Evolutionary conservation across 2,888 invertebrate genomes (phyloP).

Genomic region (Lithodes maja): DNA sequence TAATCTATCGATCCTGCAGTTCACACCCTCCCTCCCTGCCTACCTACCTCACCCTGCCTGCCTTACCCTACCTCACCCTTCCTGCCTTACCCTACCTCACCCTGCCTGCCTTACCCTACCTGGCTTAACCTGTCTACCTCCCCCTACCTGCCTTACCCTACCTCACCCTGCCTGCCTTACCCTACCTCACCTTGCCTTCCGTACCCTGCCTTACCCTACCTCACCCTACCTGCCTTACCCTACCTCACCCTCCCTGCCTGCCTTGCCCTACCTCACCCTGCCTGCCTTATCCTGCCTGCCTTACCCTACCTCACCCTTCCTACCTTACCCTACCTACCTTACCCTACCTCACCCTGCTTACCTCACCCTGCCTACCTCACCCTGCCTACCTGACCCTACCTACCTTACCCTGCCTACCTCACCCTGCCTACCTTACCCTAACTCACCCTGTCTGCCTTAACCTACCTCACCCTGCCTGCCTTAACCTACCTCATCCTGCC

Average conservation of each 20-base stretch:
- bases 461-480: neutral
- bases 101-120: neutral
- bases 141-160: neutral
- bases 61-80: neutral
- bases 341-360: neutral
- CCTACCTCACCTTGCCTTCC: neutral
- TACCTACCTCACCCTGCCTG: neutral
- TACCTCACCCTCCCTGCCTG: neutral
- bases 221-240: neutral
- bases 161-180: neutral
- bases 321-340: neutral
- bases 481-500: neutral
- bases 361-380: neutral
- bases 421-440: neutral
- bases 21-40: neutral
- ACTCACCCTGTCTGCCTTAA: neutral
- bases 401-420: neutral
- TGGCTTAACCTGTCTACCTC: too few relatives aligned
- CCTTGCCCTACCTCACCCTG: neutral
- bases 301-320: neutral
- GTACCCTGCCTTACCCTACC: neutral
- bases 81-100: neutral
- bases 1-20: neutral
- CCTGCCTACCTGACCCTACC: neutral
- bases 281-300: neutral